Evolutionary conservation across 2,797 vertebrate genomes (phyloP).

Genomic region (Lates japonicus): DNA sequence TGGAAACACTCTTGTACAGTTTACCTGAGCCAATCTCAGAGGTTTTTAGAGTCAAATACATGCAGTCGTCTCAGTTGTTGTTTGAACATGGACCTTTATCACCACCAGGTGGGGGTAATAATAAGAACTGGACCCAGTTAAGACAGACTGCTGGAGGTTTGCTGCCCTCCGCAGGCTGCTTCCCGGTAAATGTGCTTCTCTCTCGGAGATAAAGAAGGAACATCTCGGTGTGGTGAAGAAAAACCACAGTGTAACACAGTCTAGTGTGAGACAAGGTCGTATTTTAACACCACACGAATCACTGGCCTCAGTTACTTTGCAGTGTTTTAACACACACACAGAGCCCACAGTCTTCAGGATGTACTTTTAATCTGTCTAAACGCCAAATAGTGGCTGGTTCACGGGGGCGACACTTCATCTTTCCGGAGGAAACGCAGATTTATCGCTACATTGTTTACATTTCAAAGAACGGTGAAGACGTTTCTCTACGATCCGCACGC

Average conservation of each 20-base stretch:
- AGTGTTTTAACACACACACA: not conserved
- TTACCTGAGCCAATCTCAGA: not conserved
- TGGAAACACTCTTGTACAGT: too few relatives aligned
- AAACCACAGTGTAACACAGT: not conserved
- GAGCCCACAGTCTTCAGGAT: not conserved
- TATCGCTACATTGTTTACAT: conserved; percentile 11
- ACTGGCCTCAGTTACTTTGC: fast-evolving
- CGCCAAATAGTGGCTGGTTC: conserved; percentile 17
- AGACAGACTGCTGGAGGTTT: conserved; percentile 32
- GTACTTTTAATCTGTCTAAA: conserved; percentile 45
- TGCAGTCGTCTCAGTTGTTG: not conserved
- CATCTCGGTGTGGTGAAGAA: conserved; percentile 38
- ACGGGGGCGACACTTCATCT: conserved; percentile 54
- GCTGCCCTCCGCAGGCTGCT: conserved; percentile 75
- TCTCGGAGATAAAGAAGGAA: conserved; percentile 50
- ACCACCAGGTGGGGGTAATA: conserved; percentile 46
- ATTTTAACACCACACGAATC: not conserved
- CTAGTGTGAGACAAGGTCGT: not conserved
- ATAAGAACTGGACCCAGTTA: not conserved
- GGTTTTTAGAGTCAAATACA: not conserved
- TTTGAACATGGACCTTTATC: not conserved
- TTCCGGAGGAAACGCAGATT: conserved; percentile 50
- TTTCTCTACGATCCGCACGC: too few relatives aligned
- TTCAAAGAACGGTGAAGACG: not conserved
- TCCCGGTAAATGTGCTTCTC: conserved; percentile 27